These are phyloP conservation scores for Cancer borealis DNA, from an alignment of 2,888 invertebrate species.

Conservation along the genomic window DNA sequence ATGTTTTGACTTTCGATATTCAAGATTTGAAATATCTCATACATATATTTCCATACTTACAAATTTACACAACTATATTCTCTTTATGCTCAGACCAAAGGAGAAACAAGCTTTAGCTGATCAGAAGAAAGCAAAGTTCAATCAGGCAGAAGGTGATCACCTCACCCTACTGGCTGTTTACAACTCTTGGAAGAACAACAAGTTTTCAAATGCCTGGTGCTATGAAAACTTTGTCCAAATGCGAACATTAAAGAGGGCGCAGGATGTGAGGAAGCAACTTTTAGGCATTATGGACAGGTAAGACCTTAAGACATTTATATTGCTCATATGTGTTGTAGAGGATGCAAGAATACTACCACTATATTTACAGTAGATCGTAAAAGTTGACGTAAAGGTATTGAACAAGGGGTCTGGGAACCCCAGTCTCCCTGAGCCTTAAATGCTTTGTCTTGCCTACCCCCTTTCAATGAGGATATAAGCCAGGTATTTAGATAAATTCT, in stretches of 20 bases:
- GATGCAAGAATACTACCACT: too few species aligned
- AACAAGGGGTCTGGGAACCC: too few species aligned
- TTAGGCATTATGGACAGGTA: constrained; percentile 95
- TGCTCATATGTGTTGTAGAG: neutral
- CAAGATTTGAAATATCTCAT: neutral
- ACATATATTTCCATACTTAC: neutral
- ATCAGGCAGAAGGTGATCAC: constrained; percentile 99
- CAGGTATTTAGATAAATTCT: too few species aligned
- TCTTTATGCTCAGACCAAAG: constrained; percentile 85
- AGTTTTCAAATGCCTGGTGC: constrained; percentile 99
- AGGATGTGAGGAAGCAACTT: constrained; percentile 98
- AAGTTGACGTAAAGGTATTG: too few species aligned
- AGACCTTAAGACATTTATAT: constrained; percentile 80
- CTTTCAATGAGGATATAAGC: too few species aligned
- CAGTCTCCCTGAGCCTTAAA: too few species aligned
- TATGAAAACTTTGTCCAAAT: constrained; percentile 99
- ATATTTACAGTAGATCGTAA: too few species aligned
- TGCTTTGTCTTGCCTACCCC: too few species aligned
- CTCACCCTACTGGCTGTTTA: constrained; percentile 98
- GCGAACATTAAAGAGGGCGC: constrained; percentile 95
- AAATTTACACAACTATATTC: neutral
- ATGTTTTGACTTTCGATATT: too few species aligned
- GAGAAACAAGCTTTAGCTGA: constrained; percentile 98
- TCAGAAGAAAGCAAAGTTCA: constrained; percentile 99
- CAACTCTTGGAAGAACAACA: constrained; percentile 99